phyloP scores from a whole-genome alignment of 2,888 invertebrate genomes.

The Rhaphigaster nebulosa region DNA sequence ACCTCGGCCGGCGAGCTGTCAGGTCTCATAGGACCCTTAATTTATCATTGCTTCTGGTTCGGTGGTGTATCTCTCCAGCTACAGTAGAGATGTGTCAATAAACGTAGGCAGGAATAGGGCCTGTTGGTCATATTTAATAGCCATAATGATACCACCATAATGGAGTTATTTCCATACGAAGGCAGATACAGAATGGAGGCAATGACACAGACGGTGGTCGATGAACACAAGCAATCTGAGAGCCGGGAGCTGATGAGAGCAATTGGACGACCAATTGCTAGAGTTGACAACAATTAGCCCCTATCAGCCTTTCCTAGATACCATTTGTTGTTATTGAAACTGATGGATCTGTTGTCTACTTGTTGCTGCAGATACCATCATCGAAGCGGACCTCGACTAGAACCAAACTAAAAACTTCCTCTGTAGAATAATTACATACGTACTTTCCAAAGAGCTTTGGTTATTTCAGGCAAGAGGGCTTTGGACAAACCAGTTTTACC shows the following conservation, averaged over 20 bases:
- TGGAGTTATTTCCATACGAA: not conserved
- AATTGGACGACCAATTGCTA: not conserved
- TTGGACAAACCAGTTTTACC: too few relatives aligned
- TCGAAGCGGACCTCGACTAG: too few relatives aligned
- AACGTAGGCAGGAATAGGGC: not conserved
- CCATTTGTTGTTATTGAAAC: conserved; percentile 7
- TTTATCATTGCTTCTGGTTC: too few relatives aligned
- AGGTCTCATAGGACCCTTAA: too few relatives aligned
- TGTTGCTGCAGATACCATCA: not conserved
- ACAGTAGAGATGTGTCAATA: too few relatives aligned
- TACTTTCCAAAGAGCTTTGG: too few relatives aligned
- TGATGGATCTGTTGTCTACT: not conserved
- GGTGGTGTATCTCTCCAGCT: too few relatives aligned
- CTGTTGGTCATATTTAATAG: not conserved
- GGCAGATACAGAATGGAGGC: not conserved
- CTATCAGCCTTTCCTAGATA: not conserved
- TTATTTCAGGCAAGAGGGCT: too few relatives aligned
- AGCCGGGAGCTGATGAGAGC: not conserved
- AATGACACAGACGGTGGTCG: not conserved
- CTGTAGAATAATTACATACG: too few relatives aligned
- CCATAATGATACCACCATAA: not conserved
- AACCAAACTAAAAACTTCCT: too few relatives aligned
- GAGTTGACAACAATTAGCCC: conserved; percentile 23
- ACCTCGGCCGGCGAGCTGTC: too few relatives aligned
- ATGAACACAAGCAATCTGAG: not conserved